A percentile compares a stretch with the other conserved stretches of the same genome.
Evolutionary conservation across 2,797 vertebrate species (phyloP).

Genomic region (Sebastes aleutianus): DNA sequence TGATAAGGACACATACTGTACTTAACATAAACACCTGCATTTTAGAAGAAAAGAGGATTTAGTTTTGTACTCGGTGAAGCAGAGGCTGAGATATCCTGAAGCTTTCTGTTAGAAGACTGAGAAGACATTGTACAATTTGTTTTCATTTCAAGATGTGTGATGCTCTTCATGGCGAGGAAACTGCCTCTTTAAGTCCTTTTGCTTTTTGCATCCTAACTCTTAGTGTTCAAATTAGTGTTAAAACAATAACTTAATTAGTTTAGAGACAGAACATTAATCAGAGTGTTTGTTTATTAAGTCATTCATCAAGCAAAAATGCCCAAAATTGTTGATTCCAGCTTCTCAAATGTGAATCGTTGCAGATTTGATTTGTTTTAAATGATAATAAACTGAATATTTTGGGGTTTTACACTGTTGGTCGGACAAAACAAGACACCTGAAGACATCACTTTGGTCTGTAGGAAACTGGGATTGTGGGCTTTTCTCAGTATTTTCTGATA

Average conservation of each 20-base stretch:
- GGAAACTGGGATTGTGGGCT: too few species aligned
- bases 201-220: neutral
- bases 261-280: neutral
- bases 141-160: neutral
- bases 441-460: too few species aligned
- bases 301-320: neutral
- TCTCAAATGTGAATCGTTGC: neutral
- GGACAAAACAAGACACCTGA: neutral
- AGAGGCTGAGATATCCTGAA: neutral
- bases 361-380: neutral
- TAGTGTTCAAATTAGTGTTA: neutral
- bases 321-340: neutral
- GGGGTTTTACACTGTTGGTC: neutral
- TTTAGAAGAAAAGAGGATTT: neutral
- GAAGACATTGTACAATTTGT: neutral
- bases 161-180: neutral
- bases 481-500: neutral
- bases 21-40: neutral
- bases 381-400: neutral
- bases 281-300: neutral
- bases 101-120: neutral
- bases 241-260: neutral
- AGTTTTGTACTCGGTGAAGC: neutral
- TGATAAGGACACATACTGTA: neutral
- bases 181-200: neutral